Base-by-base conservation (phyloP, 2,797 vertebrate genomes). In the Bradypus variegatus region DNA sequence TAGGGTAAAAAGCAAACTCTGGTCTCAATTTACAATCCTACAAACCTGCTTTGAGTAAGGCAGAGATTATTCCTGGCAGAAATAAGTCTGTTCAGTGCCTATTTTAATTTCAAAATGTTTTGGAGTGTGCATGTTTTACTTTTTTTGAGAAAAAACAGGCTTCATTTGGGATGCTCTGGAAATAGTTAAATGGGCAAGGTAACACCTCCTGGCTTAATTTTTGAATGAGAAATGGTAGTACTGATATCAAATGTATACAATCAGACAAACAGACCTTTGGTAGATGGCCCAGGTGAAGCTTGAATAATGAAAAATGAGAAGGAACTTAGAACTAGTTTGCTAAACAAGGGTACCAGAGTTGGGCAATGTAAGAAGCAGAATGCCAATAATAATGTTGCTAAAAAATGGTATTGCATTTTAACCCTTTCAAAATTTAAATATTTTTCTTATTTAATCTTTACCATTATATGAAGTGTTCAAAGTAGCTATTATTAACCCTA, bases 21-120 rank as follows among this genome's bases (percentile, higher is more conserved):
- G 84, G 86, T 73, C 93, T 94, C 94, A 90, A 58, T 96, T 94
- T 94, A 85, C 36, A 91, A 23, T 89, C 91, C 62, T 96, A 45
- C 2, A 25, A 75, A 78, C 55, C 92, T 93, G 41, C 41, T 92
- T 91, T 89, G 50, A 91, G 86, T 41, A 83, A 6, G 86, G 31
- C 70, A 91, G 77, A 94, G 88, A 88, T 95, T 84, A 88, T 81
- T 95, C 53, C 86, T 91, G 86, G 86, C 77, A 93, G 92, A 86
- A 87, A 82, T 73, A 67, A 16, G 14, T 91, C 84, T 92, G 79
- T 29, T 92, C 55, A 29, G 55, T 83, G 70, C 67, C 85, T 80
- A 27, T 94, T 94, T 91, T 82, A 92, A 96, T 85, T 94, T 78
- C 62, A 80, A 87, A 92, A 69, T 89, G 77, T 78, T 81, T 90